Percentiles rank a stretch among this genome's conserved stretches.
phyloP scores from a whole-genome alignment of 1,140 invertebrate genomes.

The Bicyclus anynana region DNA sequence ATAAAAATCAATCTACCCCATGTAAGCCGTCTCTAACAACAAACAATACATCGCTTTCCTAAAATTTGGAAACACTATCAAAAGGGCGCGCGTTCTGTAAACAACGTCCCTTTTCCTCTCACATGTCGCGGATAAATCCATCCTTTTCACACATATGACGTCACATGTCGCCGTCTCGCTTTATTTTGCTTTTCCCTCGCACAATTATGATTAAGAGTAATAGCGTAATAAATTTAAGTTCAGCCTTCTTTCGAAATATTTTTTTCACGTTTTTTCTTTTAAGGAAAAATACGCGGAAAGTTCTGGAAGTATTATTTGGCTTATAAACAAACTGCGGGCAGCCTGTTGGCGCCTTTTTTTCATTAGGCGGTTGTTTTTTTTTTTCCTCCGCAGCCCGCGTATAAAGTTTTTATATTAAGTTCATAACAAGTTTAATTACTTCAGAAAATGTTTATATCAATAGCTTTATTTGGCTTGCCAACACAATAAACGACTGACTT shows the following conservation, averaged over 20 bases:
- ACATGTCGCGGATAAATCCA: slow-evolving; percentile 18
- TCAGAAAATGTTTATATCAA: slow-evolving; percentile 28
- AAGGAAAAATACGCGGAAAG: slow-evolving; percentile 42
- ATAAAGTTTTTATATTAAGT: slow-evolving; percentile 52
- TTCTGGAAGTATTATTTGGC: slow-evolving; percentile 45
- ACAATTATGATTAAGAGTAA: slow-evolving; percentile 60
- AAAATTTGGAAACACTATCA: slow-evolving; percentile 77
- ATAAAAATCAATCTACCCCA: slow-evolving; percentile 27
- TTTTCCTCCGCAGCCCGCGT: slow-evolving; percentile 22
- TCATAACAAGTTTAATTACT: slow-evolving; percentile 63
- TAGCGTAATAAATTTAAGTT: slow-evolving; percentile 57
- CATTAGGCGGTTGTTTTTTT: slow-evolving; percentile 33
- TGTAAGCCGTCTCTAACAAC: slow-evolving; percentile 50
- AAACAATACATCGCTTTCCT: slow-evolving; percentile 70
- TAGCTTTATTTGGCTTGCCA: slow-evolving; percentile 8
- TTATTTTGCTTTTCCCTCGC: slow-evolving; percentile 30
- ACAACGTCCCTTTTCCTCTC: slow-evolving; percentile 39
- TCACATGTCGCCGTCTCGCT: slow-evolving; percentile 22
- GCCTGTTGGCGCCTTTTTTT: slow-evolving; percentile 40
- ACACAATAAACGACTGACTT: background rate
- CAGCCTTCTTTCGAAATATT: slow-evolving; percentile 43
- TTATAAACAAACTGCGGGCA: slow-evolving; percentile 42
- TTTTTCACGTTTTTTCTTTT: slow-evolving; percentile 31
- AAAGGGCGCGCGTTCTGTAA: slow-evolving; percentile 58
- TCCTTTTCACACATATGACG: slow-evolving; percentile 26